Conservation (phyloP, 2,113 vertebrate species). For the Leptodactylus fuscus region DNA sequence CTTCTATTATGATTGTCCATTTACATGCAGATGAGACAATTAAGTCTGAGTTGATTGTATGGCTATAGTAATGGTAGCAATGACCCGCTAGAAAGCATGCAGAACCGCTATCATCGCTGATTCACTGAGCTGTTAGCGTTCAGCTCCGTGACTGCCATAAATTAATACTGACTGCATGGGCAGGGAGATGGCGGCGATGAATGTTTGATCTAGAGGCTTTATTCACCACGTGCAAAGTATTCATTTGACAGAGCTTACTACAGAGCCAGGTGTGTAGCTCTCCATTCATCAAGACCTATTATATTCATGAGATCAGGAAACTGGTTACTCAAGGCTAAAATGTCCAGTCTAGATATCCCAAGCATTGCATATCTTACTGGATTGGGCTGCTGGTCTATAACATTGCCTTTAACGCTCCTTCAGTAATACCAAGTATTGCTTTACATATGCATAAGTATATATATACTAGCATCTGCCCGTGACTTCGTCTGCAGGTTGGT, state of each 20-base stretch:
- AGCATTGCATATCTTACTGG: no score
- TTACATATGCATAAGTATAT: no score
- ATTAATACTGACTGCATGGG: conserved; percentile 41
- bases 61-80: conserved; percentile 7
- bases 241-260: neutral
- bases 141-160: neutral
- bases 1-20: conserved; percentile 17
- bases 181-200: neutral
- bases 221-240: neutral
- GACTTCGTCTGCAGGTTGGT: no score
- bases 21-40: conserved; percentile 50
- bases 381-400: no score
- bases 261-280: neutral
- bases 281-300: neutral
- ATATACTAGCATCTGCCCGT: no score
- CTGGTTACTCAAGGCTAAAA: no score
- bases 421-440: no score
- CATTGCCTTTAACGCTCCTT: no score
- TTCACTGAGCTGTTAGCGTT: neutral
- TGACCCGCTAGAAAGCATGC: conserved; percentile 4
- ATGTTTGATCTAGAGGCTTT: neutral
- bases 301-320: no score
- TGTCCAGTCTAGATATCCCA: no score
- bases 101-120: conserved; percentile 22
- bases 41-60: neutral